Evolutionary conservation across 2,113 vertebrate genomes (phyloP).

Genomic region (Machaerirhynchus nigripectus): DNA sequence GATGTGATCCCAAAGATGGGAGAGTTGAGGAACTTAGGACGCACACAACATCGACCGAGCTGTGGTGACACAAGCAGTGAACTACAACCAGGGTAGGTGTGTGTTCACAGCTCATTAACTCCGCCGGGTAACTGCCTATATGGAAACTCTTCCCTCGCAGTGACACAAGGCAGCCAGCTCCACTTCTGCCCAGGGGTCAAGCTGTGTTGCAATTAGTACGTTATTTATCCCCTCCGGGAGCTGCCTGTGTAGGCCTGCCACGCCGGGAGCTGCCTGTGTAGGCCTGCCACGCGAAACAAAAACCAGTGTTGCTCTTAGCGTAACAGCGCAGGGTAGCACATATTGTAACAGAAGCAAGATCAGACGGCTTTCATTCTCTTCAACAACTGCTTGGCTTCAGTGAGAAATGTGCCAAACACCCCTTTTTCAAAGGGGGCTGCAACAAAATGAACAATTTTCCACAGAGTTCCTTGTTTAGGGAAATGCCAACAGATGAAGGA

Average conservation of each 20-base stretch:
- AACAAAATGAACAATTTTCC: background rate
- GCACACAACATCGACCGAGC: rapidly evolving
- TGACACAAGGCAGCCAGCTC: background rate
- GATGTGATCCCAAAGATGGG: background rate
- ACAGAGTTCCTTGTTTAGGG: background rate
- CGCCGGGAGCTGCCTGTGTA: background rate
- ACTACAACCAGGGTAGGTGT: background rate
- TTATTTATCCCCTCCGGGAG: background rate
- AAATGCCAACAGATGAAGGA: background rate
- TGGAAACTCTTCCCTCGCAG: conserved; percentile 29
- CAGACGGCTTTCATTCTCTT: background rate
- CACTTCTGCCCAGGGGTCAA: background rate
- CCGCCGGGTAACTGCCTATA: background rate
- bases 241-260: conserved; percentile 23
- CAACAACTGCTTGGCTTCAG: background rate
- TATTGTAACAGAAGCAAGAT: background rate
- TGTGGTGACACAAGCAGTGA: background rate
- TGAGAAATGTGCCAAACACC: background rate
- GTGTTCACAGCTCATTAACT: conserved; percentile 29
- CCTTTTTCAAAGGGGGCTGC: background rate
- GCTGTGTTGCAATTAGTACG: background rate
- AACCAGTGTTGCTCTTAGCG: background rate
- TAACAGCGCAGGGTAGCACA: background rate
- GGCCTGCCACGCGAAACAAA: background rate
- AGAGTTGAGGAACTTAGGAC: background rate